Conservation (phyloP, 2,888 invertebrate species). For the Volucella zonaria region DNA sequence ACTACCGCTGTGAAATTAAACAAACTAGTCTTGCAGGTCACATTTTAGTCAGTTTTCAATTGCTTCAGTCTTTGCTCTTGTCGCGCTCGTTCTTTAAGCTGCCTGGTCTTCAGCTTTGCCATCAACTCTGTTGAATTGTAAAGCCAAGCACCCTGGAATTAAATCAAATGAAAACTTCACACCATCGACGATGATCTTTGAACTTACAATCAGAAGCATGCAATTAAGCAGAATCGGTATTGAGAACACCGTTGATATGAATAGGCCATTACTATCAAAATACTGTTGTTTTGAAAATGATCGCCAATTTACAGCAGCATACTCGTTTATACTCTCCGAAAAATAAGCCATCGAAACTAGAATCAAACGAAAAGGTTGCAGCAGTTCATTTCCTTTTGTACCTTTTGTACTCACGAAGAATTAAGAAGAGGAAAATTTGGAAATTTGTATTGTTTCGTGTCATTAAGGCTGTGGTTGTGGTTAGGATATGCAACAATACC, state of each 20-base stretch:
- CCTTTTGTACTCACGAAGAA: slow-evolving; percentile 87
- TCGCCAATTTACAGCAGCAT: slow-evolving; percentile 94
- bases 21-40: not conserved
- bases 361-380: slow-evolving; percentile 77
- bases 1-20: slow-evolving; percentile 3
- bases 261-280: slow-evolving; percentile 96
- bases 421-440: slow-evolving; percentile 91
- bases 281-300: slow-evolving; percentile 95
- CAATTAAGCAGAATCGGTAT: slow-evolving; percentile 95
- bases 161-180: slow-evolving; percentile 43
- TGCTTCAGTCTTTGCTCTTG: slow-evolving; percentile 79
- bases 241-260: slow-evolving; percentile 97
- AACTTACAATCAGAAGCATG: slow-evolving; percentile 96
- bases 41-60: slow-evolving; percentile 45
- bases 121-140: slow-evolving; percentile 94
- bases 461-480: slow-evolving; percentile 90
- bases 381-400: slow-evolving; percentile 4
- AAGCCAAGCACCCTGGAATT: slow-evolving; percentile 92
- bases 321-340: slow-evolving; percentile 94
- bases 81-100: slow-evolving; percentile 88
- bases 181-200: not conserved
- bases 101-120: slow-evolving; percentile 92
- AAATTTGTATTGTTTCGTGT: slow-evolving; percentile 94
- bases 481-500: slow-evolving; percentile 89
- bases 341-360: slow-evolving; percentile 93